Base-by-base conservation (phyloP, 1,140 invertebrate species). In the Diuraphis noxia region DNA sequence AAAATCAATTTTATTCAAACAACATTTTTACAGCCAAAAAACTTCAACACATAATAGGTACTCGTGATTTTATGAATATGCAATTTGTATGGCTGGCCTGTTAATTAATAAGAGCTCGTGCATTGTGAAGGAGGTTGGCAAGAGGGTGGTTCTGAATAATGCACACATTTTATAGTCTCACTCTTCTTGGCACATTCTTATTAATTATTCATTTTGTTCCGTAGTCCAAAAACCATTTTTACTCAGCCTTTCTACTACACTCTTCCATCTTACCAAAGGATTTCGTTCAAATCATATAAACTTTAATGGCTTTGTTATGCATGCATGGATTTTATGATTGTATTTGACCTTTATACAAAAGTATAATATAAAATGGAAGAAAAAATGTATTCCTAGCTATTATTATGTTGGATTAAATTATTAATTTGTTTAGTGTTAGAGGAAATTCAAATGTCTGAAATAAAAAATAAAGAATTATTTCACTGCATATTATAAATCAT, bases 141-240 rank as follows among this genome's bases (percentile, higher is more conserved):
- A 63, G 86, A 56, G 86, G 36, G 36, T 88, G 36, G 52, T 13
- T 63, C 49, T 88, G 36, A 88, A 88, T 88, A 88, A 88, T 88
- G 52, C 86, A 88, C 52, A 38, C 36, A 25, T 88, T 88, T 88
- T 88, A 86, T 86, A 88, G 87, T 88, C 87, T 88, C 87, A 90
- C 88, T 90, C 88, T 90, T 90, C 88, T 90, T 90, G 88, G 88
- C 72, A 90, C 43, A 90, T 90, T 90, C 88, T 90, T 90, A 90
- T 90, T 90, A 79, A 90, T 90, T 90, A 90, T 90, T 90, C 88
- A 90, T 90, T 90, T 90, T 90, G 41, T 90, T 90, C 88, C 40
- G 40, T 52, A 46, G 72, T 79, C 56, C 56, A 77, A 89, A n/a
- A 90, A 90, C 88, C 88, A 90, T 41, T 90, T 90, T 79, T 90